Evolutionary conservation across 2,888 invertebrate genomes (phyloP).

Genomic region (Trilocha varians): DNA sequence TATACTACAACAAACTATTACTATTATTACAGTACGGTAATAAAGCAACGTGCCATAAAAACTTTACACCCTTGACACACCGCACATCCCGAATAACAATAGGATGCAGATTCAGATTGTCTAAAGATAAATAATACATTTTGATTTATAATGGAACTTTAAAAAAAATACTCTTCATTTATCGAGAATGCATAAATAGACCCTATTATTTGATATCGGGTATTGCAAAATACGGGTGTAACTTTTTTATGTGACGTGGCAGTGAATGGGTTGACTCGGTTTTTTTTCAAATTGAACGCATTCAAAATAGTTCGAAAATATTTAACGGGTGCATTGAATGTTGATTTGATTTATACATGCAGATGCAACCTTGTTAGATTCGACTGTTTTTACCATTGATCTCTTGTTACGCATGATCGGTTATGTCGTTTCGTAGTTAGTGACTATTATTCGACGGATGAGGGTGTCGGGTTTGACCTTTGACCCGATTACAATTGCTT

Average conservation of each 20-base stretch:
- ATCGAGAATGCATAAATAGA: slow-evolving; percentile 72
- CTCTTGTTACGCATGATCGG: slow-evolving; percentile 63
- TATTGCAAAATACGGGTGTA: slow-evolving; percentile 74
- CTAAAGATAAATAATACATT: slow-evolving; percentile 73
- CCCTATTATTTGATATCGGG: slow-evolving; percentile 69
- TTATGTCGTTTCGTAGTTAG: slow-evolving; percentile 68
- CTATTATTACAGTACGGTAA: slow-evolving; percentile 27
- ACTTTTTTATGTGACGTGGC: slow-evolving; percentile 63
- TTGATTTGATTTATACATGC: slow-evolving; percentile 74
- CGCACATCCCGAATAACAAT: slow-evolving; percentile 69
- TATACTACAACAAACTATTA: slow-evolving; percentile 18
- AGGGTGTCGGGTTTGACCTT: slow-evolving; percentile 24
- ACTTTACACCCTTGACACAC: slow-evolving; percentile 72
- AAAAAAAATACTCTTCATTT: slow-evolving; percentile 71
- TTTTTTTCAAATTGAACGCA: slow-evolving; percentile 50
- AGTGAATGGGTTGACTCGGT: slow-evolving; percentile 66
- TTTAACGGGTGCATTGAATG: slow-evolving; percentile 69
- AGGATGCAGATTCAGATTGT: slow-evolving; percentile 71
- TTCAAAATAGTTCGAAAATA: slow-evolving; percentile 71
- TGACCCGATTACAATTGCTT: slow-evolving; percentile 8
- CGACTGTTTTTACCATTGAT: slow-evolving; percentile 65
- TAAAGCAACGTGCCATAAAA: slow-evolving; percentile 40
- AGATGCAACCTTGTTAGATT: slow-evolving; percentile 71
- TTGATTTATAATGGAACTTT: slow-evolving; percentile 69
- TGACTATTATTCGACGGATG: slow-evolving; percentile 44